phyloP scores from a whole-genome alignment of 2,888 invertebrate species.

The Drosophila kambysellisi region DNA sequence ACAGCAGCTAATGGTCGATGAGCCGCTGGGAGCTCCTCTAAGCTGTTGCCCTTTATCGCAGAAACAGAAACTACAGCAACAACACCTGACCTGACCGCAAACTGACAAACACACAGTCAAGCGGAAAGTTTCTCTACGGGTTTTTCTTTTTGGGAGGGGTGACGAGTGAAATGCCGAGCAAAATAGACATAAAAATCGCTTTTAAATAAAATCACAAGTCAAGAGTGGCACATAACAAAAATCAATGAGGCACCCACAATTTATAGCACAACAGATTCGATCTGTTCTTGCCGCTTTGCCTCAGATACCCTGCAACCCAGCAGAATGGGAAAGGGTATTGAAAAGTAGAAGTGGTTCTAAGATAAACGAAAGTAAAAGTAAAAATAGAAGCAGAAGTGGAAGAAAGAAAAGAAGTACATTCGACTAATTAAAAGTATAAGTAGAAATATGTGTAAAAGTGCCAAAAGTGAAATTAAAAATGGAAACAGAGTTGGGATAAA shows the following conservation, averaged over 20 bases:
- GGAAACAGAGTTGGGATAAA: neutral
- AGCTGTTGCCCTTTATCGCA: constrained; percentile 46
- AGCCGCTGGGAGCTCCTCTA: constrained; percentile 52
- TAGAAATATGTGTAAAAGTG: neutral
- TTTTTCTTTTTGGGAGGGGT: neutral
- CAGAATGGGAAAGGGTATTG: too few species aligned
- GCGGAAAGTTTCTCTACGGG: constrained; percentile 3
- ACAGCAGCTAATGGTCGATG: constrained; percentile 62
- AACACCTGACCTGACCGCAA: constrained; percentile 34
- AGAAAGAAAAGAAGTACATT: neutral
- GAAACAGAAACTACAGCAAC: constrained; percentile 10
- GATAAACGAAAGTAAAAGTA: neutral
- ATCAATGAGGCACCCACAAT: constrained; percentile 66
- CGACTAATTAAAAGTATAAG: neutral
- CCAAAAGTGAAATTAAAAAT: neutral
- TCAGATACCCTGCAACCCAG: constrained; percentile 14
- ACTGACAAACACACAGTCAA: constrained; percentile 31
- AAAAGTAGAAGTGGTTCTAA: neutral
- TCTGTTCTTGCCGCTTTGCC: constrained; percentile 16
- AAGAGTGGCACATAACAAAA: constrained; percentile 41
- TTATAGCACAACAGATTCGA: constrained; percentile 54
- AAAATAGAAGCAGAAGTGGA: neutral
- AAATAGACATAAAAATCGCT: constrained; percentile 49
- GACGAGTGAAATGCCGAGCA: constrained; percentile 22
- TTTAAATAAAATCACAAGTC: constrained; percentile 62